Conservation (phyloP, 2,888 invertebrate genomes). For the Pyrocoelia pectoralis region DNA sequence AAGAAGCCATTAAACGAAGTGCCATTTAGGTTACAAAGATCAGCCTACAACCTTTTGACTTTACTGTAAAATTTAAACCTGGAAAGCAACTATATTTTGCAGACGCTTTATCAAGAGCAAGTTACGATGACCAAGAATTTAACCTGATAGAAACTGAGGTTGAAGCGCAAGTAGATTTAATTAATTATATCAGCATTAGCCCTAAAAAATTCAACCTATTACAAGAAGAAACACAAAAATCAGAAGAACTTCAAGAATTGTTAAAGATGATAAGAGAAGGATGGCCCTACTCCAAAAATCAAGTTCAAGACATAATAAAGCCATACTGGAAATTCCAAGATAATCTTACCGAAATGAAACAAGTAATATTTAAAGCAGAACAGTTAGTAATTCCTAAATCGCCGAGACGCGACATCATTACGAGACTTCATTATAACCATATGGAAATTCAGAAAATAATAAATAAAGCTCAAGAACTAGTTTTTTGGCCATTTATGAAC, state of each 20-base stretch:
- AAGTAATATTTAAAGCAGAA: neutral
- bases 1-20: constrained; percentile 1
- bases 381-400: neutral
- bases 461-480: neutral
- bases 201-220: constrained; percentile 21
- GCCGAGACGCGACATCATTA: neutral
- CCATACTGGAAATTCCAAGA: constrained; percentile 12
- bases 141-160: constrained; percentile 15
- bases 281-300: constrained; percentile 36
- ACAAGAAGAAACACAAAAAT: constrained; percentile 18
- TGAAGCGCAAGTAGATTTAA: constrained; percentile 20
- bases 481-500: neutral
- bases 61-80: constrained; percentile 40
- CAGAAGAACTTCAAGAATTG: constrained; percentile 19
- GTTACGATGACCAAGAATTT: constrained; percentile 29
- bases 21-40: constrained; percentile 35
- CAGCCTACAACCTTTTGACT: constrained; percentile 27
- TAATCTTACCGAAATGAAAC: neutral
- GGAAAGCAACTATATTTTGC: constrained; percentile 46
- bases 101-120: constrained; percentile 44
- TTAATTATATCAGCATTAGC: constrained; percentile 23
- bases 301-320: neutral
- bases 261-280: constrained; percentile 24
- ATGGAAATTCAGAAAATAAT: constrained; percentile 1
- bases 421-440: neutral